Conservation (phyloP, 2,888 invertebrate genomes). For the Boloria euphrosyne region DNA sequence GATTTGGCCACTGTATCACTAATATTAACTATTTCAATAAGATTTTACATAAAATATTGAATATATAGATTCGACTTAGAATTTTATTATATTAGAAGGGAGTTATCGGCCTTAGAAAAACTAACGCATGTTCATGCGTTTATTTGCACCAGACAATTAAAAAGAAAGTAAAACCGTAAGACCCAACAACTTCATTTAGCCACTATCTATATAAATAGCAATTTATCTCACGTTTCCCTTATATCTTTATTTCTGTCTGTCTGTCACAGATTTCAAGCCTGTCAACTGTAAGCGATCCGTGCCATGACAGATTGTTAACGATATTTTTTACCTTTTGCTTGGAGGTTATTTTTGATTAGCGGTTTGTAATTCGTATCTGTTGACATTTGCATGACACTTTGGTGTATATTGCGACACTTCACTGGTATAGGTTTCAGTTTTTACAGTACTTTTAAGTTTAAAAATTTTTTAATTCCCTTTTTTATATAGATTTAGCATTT, state of each 20-base stretch:
- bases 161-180: background rate
- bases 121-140: too few relatives aligned
- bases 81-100: too few relatives aligned
- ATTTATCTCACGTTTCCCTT: constrained; percentile 32
- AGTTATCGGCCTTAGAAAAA: too few relatives aligned
- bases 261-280: constrained; percentile 53
- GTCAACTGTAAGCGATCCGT: constrained; percentile 46
- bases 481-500: too few relatives aligned
- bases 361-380: constrained; percentile 9
- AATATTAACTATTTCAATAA: too few relatives aligned
- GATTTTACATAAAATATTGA: too few relatives aligned
- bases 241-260: constrained; percentile 40
- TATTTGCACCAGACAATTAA: background rate
- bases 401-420: background rate
- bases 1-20: too few relatives aligned
- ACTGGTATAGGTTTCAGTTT: too few relatives aligned
- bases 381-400: constrained; percentile 7
- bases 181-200: constrained; percentile 20
- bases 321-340: constrained; percentile 28
- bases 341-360: constrained; percentile 32
- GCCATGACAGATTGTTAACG: constrained; percentile 42
- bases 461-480: too few relatives aligned
- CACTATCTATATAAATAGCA: constrained; percentile 24
- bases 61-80: too few relatives aligned
- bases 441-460: too few relatives aligned